Percentiles rank a stretch among this genome's conserved stretches.
Conservation (phyloP, 2,888 invertebrate species). For the Halictus quadricinctus region DNA sequence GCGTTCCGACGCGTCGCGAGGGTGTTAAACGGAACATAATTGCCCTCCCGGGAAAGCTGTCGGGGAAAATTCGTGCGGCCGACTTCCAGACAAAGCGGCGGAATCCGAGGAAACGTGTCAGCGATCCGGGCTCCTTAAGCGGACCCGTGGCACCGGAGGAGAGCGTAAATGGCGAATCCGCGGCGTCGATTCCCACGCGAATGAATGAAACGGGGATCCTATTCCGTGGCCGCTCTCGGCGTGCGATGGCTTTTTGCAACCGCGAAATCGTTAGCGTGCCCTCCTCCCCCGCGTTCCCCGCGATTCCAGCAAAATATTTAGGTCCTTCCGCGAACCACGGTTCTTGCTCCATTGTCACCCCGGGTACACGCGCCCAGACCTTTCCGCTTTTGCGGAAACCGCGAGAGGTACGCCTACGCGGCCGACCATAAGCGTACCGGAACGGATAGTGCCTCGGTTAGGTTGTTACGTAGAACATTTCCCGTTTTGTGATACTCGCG, state of each 20-base stretch:
- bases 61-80: slow-evolving; percentile 40
- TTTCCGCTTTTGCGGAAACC: neutral
- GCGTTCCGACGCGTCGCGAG: slow-evolving; percentile 26
- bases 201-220: slow-evolving; percentile 39
- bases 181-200: slow-evolving; percentile 38
- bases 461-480: neutral
- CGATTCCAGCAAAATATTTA: slow-evolving; percentile 13
- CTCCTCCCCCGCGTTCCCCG: slow-evolving; percentile 22
- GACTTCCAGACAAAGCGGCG: slow-evolving; percentile 37
- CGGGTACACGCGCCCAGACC: neutral
- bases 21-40: slow-evolving; percentile 51
- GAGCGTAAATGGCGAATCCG: slow-evolving; percentile 42
- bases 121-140: slow-evolving; percentile 1
- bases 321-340: neutral
- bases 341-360: slow-evolving; percentile 2
- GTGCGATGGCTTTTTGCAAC: slow-evolving; percentile 14
- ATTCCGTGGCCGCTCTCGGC: neutral
- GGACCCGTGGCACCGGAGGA: neutral
- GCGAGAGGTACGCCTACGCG: neutral
- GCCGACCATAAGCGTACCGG: neutral
- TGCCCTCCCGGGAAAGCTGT: slow-evolving; percentile 38
- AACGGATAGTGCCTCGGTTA: neutral
- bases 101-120: slow-evolving; percentile 42
- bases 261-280: slow-evolving; percentile 12
- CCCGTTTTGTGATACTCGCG: neutral